phyloP scores from a whole-genome alignment of 2,888 invertebrate species.

The Lasioglossum zephyrum region DNA sequence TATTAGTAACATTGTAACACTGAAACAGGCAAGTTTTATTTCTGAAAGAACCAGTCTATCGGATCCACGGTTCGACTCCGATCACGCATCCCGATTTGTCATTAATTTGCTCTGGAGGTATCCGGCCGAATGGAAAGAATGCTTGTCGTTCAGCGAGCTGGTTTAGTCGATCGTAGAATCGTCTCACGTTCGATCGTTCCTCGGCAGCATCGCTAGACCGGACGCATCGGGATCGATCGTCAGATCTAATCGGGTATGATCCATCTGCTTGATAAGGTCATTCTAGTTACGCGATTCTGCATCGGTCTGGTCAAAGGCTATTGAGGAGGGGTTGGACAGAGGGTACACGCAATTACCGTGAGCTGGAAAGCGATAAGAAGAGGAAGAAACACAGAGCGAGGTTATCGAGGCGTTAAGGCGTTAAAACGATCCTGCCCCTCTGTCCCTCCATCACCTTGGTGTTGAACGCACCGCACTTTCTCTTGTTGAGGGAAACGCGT shows the following conservation, averaged over 20 bases:
- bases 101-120: conserved; percentile 18
- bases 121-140: background rate
- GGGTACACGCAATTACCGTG: background rate
- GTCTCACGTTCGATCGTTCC: conserved; percentile 29
- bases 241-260: conserved; percentile 22
- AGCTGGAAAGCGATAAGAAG: conserved; percentile 15
- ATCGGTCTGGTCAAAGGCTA: background rate
- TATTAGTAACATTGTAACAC: too few species aligned
- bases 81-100: conserved; percentile 21
- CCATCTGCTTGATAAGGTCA: conserved; percentile 25
- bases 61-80: background rate
- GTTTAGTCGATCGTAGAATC: conserved; percentile 24
- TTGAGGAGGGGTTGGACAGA: background rate
- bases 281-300: conserved; percentile 34
- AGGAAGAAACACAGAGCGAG: conserved; percentile 31
- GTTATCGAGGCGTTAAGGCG: conserved; percentile 70
- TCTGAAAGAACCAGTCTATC: background rate
- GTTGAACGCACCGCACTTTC: conserved; percentile 23
- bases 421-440: conserved; percentile 58
- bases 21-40: background rate
- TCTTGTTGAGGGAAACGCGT: background rate
- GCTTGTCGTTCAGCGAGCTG: background rate
- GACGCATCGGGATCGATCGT: conserved; percentile 25
- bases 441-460: conserved; percentile 6
- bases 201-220: background rate